Evolutionary conservation across 2,113 vertebrate genomes (phyloP).

Genomic region (Charina bottae): DNA sequence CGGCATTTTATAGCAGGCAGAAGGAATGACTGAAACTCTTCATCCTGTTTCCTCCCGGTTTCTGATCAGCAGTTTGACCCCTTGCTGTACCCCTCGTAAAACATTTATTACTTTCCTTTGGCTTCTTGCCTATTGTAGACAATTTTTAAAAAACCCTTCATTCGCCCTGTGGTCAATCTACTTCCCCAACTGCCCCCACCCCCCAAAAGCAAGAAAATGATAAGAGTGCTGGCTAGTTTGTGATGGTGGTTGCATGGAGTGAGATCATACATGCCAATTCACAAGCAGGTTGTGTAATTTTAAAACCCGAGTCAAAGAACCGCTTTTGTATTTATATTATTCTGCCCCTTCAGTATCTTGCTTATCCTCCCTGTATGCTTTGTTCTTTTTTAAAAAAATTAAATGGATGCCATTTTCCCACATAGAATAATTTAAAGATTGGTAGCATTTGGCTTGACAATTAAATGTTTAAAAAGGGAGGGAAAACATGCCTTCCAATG

Average conservation of each 20-base stretch:
- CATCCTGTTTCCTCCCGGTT: not conserved
- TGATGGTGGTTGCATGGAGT: not conserved
- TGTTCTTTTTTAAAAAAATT: not conserved
- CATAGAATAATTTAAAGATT: not conserved
- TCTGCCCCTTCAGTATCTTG: not conserved
- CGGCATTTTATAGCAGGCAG: not conserved
- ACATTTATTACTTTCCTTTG: not conserved
- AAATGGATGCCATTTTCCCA: not conserved
- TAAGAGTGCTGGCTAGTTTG: not conserved
- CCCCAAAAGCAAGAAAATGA: not conserved
- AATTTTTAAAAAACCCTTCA: not conserved
- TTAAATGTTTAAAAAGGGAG: not conserved
- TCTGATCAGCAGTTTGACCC: not conserved
- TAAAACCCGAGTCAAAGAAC: not conserved
- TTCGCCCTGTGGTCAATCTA: not conserved
- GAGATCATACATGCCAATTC: not conserved
- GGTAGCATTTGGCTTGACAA: not conserved
- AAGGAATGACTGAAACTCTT: not conserved
- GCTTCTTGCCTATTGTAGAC: not conserved
- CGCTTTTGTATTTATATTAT: not conserved
- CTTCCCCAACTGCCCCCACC: not conserved
- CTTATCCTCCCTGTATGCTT: not conserved
- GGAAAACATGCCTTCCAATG: not conserved
- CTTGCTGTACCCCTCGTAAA: not conserved
- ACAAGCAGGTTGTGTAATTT: not conserved